Evolutionary conservation across 2,888 invertebrate genomes (phyloP).

Genomic region (Leptinotarsa peninsularis): DNA sequence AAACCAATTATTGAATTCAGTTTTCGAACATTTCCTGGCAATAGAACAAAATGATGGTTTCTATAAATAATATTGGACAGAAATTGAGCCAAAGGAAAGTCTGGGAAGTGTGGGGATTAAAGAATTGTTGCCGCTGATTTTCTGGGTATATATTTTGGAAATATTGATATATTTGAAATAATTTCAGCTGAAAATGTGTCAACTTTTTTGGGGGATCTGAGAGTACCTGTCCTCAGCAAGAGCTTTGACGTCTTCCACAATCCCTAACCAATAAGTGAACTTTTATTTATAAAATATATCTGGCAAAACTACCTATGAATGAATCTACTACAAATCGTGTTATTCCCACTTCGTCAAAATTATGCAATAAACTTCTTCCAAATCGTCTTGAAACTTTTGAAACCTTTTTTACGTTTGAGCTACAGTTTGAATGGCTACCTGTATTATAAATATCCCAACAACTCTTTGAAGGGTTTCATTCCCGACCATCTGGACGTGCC

Average conservation of each 20-base stretch:
- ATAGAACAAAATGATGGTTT: conserved; percentile 4
- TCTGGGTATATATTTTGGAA: neutral
- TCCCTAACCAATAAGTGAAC: too few species aligned
- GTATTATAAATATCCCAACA: conserved; percentile 11
- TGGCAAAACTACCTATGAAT: neutral
- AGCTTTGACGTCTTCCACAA: too few species aligned
- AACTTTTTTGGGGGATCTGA: too few species aligned
- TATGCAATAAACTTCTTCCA: neutral
- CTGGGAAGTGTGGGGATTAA: neutral
- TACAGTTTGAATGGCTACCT: conserved; percentile 2
- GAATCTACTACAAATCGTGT: neutral
- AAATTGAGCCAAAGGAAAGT: conserved; percentile 8
- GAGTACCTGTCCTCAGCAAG: too few species aligned
- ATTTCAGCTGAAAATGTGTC: too few species aligned
- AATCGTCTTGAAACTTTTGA: neutral
- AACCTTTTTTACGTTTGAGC: neutral
- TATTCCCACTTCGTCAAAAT: neutral
- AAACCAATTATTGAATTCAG: conserved; percentile 1
- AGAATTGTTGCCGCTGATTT: neutral
- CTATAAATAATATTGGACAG: conserved; percentile 9
- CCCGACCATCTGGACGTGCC: neutral
- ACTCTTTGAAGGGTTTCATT: conserved; percentile 7
- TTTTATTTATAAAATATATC: neutral
- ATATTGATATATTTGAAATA: too few species aligned
- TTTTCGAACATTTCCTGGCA: neutral